Conservation (phyloP, 1,140 invertebrate species). For the Euura saliciscinereae region DNA sequence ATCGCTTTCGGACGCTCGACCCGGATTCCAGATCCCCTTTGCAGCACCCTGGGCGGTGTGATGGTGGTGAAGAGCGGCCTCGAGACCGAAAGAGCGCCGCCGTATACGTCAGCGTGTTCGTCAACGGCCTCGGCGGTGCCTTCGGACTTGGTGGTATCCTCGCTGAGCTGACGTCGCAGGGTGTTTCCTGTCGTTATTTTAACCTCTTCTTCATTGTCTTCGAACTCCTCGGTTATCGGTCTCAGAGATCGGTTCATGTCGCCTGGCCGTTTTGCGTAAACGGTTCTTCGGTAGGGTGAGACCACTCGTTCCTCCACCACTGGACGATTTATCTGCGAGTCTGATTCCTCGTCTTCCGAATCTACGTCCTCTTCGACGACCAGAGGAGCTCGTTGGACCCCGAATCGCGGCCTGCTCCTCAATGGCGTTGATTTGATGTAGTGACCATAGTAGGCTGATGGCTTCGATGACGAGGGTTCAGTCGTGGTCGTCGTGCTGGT, state of each 20-base stretch:
- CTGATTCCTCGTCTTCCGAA: conserved; percentile 34
- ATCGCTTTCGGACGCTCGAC: conserved; percentile 47
- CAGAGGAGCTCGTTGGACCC: conserved; percentile 40
- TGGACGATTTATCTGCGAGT: conserved; percentile 53
- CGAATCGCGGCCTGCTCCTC: conserved; percentile 46
- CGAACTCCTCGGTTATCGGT: conserved; percentile 49
- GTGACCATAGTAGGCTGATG: conserved; percentile 38
- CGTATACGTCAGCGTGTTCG: conserved; percentile 71
- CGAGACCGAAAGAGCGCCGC: conserved; percentile 66
- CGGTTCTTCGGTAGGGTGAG: conserved; percentile 43
- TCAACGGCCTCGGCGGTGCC: conserved; percentile 53
- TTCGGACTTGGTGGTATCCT: conserved; percentile 51
- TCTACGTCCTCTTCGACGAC: conserved; percentile 40
- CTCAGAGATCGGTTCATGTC: conserved; percentile 43
- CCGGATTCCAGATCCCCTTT: conserved; percentile 39
- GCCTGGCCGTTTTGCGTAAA: conserved; percentile 56
- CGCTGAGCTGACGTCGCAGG: conserved; percentile 64
- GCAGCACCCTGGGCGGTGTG: conserved; percentile 52
- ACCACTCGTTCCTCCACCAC: conserved; percentile 41
- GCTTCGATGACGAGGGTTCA: conserved; percentile 33
- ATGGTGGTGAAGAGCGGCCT: conserved; percentile 71
- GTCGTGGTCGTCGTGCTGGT: conserved; percentile 43
- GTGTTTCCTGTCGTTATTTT: conserved; percentile 57
- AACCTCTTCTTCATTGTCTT: conserved; percentile 47
- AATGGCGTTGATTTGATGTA: conserved; percentile 35